Conservation (phyloP, 2,113 vertebrate species). For the Aegithalos caudatus region DNA sequence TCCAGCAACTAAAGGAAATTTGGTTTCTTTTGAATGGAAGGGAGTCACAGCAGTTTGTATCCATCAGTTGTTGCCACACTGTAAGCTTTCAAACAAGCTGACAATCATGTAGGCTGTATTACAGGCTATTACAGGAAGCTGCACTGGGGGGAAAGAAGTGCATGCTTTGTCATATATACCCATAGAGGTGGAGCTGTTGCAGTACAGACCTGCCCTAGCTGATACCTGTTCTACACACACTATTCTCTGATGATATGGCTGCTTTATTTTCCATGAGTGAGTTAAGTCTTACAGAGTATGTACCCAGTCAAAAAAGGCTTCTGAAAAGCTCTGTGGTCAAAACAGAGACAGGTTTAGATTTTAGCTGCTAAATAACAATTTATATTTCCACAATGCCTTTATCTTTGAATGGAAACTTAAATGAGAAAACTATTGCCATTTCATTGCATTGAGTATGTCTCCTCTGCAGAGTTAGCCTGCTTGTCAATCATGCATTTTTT, state of each 20-base stretch:
- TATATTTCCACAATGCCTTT: neutral
- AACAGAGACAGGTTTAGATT: neutral
- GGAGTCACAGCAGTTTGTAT: neutral
- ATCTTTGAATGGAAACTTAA: neutral
- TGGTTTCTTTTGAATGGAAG: neutral
- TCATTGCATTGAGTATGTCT: neutral
- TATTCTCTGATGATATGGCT: neutral
- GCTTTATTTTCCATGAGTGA: neutral
- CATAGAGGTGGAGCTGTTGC: neutral
- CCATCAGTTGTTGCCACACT: neutral
- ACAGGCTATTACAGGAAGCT: neutral
- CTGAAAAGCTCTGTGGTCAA: neutral
- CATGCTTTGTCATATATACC: neutral
- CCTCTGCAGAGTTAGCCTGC: neutral
- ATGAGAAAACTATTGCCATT: neutral
- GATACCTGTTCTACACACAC: neutral
- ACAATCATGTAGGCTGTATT: neutral
- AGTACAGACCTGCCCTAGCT: neutral
- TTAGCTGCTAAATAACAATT: neutral
- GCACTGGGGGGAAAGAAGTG: fast-evolving
- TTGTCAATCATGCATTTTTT: neutral
- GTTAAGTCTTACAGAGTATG: neutral
- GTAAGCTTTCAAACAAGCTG: neutral
- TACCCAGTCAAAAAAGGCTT: neutral
- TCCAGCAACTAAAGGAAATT: neutral